Evolutionary conservation across 2,113 vertebrate species (phyloP), one percentile per base, ranked within the genome.

Genomic region (Phrynosoma platyrhinos): DNA sequence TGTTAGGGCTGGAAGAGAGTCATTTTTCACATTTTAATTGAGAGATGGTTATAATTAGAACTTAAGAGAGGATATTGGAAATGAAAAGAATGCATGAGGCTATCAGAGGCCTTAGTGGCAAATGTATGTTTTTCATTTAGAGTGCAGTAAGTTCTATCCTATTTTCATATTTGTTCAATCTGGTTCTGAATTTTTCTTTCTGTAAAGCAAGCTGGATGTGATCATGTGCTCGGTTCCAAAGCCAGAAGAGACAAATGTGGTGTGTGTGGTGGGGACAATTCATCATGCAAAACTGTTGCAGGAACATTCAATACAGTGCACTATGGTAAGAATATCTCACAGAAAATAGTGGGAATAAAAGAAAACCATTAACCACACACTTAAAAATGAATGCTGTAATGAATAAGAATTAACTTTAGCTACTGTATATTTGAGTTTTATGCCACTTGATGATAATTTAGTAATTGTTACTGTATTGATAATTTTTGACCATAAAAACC

Each of bases 241-340:
- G 98, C 98, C 91, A 98, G 99, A 95, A 98, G 98, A 97, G 99
- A 99, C 97, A 99, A 99, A 94, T 99, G 99, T 92, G 99, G 99
- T 4, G 98, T 99, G 91, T 99, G 99, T 68, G 99, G 99, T 88
- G 99, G 99, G 3, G 98, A 99, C 96, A 99, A 99, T 95, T 99
- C 99, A 84, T 99, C 99, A 21, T 99, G 99, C 96, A 99, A 98
- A 97, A 98, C 98, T 14, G 97, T 99, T 84, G 98, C 98, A 80
- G 98, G 98, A 91, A 99, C 98, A 79, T 99, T 98, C 95, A 99
- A 98, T 96, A 98, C 96, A 0, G 98, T 99, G 88, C 98, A 96
- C 96, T 99, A 99, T 85, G 99, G 99, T 99, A 97, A 97, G 96
- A 93, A 91, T 92, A 86, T 89, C 83, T 90, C 90, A 68, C 92